Conservation (phyloP, 2,888 invertebrate genomes). For the Tupiocoris notatus region DNA sequence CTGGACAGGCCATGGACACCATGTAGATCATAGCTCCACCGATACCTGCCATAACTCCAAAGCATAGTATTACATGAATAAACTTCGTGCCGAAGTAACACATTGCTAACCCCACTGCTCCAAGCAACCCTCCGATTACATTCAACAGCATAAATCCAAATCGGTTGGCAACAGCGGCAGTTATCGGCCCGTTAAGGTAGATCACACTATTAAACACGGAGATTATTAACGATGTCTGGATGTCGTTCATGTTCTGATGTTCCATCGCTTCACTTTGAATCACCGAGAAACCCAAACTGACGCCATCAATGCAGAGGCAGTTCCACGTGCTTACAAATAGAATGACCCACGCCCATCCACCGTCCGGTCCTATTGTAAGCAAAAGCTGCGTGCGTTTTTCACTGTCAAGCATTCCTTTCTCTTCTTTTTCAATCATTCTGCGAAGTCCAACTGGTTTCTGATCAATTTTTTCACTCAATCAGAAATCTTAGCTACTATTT, state of each 20-base stretch:
- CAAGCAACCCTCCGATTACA: conserved; percentile 5
- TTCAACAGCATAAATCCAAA: conserved; percentile 31
- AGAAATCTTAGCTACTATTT: too few relatives aligned
- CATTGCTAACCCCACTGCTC: not conserved
- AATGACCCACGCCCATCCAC: conserved; percentile 37
- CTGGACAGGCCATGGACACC: conserved; percentile 34
- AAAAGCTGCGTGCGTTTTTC: conserved; percentile 14
- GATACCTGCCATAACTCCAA: not conserved
- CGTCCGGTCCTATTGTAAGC: conserved; percentile 29
- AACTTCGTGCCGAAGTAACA: not conserved
- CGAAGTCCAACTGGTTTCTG: too few relatives aligned
- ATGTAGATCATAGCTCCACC: conserved; percentile 30
- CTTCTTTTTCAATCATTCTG: too few relatives aligned
- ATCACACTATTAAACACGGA: conserved; percentile 27
- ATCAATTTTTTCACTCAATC: too few relatives aligned
- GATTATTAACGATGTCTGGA: conserved; percentile 12
- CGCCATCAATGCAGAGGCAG: conserved; percentile 23
- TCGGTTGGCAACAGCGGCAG: conserved; percentile 28
- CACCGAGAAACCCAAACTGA: conserved; percentile 11
- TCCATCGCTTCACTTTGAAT: conserved; percentile 19
- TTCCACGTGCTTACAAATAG: conserved; percentile 14
- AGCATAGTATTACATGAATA: not conserved
- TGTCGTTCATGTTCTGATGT: not conserved
- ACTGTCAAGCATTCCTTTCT: too few relatives aligned
- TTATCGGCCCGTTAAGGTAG: conserved; percentile 24